phyloP scores from a whole-genome alignment of 23 tunicate species.

The Oikopleura dioica region DNA sequence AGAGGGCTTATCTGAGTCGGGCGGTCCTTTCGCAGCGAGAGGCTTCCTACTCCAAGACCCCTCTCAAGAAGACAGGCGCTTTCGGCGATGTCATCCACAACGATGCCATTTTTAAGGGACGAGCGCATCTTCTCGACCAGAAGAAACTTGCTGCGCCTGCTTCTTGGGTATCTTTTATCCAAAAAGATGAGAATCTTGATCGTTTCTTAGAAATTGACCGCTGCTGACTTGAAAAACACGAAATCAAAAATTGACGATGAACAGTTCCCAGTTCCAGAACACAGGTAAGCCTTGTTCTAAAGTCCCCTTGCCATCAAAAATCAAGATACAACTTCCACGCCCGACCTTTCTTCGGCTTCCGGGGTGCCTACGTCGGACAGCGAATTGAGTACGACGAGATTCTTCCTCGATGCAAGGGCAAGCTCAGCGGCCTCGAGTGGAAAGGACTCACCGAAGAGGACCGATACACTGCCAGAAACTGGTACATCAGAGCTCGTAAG shows the following conservation, averaged over 20 bases:
- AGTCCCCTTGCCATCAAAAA: no score
- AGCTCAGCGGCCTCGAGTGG: not conserved
- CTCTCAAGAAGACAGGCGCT: no score
- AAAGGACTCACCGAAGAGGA: not conserved
- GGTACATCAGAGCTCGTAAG: not conserved
- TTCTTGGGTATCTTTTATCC: not conserved
- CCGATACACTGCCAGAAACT: not conserved
- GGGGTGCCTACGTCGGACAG: not conserved
- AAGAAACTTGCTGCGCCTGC: not conserved
- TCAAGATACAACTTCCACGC: not conserved
- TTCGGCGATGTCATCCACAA: not conserved
- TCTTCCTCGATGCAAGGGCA: not conserved
- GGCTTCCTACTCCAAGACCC: not conserved
- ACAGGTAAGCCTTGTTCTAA: no score
- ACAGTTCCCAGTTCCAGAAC: not conserved
- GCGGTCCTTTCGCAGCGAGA: not conserved
- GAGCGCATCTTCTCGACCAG: not conserved
- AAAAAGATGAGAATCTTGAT: not conserved
- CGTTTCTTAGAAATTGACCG: not conserved
- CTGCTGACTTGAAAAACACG: not conserved
- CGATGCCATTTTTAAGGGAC: not conserved
- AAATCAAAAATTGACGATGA: not conserved
- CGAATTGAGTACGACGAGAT: not conserved
- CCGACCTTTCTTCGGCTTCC: not conserved
- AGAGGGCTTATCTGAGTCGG: no score